phyloP scores from a whole-genome alignment of 2,113 vertebrate genomes.

The Corvus hawaiiensis region DNA sequence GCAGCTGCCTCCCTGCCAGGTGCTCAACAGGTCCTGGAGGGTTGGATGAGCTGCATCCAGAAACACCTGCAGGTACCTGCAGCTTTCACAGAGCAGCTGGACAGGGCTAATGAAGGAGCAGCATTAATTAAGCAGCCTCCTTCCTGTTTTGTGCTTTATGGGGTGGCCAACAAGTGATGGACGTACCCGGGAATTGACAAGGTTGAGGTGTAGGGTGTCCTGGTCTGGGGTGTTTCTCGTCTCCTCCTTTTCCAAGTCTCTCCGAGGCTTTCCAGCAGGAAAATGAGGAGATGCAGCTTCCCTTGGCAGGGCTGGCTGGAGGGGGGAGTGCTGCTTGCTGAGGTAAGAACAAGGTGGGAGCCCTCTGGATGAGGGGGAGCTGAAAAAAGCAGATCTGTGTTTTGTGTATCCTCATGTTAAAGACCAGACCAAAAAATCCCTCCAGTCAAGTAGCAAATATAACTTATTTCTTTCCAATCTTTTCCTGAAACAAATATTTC shows the following conservation, averaged over 20 bases:
- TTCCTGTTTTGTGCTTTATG: background rate
- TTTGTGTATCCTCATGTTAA: background rate
- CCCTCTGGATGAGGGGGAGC: background rate
- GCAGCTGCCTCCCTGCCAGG: background rate
- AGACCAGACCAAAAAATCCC: fast-evolving
- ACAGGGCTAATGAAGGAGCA: background rate
- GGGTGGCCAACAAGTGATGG: background rate
- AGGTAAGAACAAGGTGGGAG: background rate
- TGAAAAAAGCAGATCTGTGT: fast-evolving
- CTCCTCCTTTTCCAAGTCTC: background rate
- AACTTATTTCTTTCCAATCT: fast-evolving
- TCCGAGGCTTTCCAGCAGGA: background rate
- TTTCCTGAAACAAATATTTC: background rate
- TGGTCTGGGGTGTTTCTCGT: background rate
- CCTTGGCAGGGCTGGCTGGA: background rate
- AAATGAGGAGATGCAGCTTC: background rate
- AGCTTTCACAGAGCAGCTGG: background rate
- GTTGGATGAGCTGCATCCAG: background rate
- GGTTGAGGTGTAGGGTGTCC: background rate
- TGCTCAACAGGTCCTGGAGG: background rate
- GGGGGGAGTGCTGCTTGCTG: background rate
- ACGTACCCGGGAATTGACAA: background rate
- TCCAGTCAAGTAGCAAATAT: background rate
- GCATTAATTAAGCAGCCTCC: background rate
- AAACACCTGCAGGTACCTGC: background rate